Percentiles rank a stretch among this genome's conserved stretches.
Evolutionary conservation across 2,888 invertebrate species (phyloP).

Genomic region (Adineta ricciae): DNA sequence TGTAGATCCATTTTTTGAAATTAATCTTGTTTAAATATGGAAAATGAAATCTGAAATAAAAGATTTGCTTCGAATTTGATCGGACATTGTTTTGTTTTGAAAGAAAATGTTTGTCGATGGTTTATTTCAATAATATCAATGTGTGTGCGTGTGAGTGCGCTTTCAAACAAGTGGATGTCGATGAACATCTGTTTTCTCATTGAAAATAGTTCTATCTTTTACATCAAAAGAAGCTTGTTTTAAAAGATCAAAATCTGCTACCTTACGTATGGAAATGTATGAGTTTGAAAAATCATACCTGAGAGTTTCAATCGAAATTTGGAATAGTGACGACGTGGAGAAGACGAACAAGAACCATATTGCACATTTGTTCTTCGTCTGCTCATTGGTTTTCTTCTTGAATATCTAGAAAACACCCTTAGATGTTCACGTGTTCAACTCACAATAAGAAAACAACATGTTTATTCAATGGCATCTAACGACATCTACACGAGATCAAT

Average conservation of each 20-base stretch:
- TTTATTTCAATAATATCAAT: too few species aligned
- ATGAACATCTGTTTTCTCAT: not conserved
- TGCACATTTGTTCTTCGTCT: not conserved
- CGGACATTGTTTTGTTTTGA: too few species aligned
- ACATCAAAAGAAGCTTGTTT: not conserved
- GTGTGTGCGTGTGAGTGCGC: too few species aligned
- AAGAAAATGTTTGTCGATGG: too few species aligned
- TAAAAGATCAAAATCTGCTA: not conserved
- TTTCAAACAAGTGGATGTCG: not conserved
- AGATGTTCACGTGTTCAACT: not conserved
- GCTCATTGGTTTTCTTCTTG: constrained; percentile 1
- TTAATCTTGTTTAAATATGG: not conserved
- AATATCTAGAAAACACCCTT: constrained; percentile 14
- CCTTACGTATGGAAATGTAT: not conserved
- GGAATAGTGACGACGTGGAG: not conserved
- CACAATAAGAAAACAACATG: not conserved
- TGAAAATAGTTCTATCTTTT: not conserved
- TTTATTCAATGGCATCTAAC: not conserved
- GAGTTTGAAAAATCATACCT: not conserved
- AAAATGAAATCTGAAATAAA: not conserved
- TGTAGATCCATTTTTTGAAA: constrained; percentile 18
- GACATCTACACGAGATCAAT: not conserved
- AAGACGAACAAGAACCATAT: not conserved
- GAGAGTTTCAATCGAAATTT: not conserved
- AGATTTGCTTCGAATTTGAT: not conserved